Evolutionary conservation across 2,113 vertebrate genomes (phyloP).

Genomic region (Ranitomeya imitator): DNA sequence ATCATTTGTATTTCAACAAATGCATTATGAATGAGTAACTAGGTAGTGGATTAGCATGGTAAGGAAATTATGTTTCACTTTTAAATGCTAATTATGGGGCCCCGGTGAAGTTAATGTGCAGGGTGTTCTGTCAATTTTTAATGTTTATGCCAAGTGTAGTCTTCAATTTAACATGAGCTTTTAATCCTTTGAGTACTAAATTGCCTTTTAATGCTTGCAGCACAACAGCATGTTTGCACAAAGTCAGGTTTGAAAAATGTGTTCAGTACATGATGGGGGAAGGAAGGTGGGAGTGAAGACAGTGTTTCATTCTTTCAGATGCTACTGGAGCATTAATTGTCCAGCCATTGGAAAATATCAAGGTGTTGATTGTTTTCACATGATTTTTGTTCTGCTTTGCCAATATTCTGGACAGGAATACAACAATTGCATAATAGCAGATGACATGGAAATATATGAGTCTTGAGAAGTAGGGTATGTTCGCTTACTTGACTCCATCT

Average conservation of each 20-base stretch:
- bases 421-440: constrained; percentile 14
- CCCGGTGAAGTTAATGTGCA: constrained; percentile 86
- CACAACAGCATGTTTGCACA: constrained; percentile 88
- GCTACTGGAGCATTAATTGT: constrained; percentile 53
- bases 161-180: constrained; percentile 98
- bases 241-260: constrained; percentile 89
- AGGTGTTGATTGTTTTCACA: constrained; percentile 48
- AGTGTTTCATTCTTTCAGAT: constrained; percentile 59
- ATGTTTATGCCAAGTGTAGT: constrained; percentile 93
- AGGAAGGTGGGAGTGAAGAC: constrained; percentile 54
- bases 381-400: constrained; percentile 43
- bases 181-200: constrained; percentile 95
- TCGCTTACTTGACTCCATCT: not conserved
- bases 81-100: constrained; percentile 86
- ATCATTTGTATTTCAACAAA: constrained; percentile 79
- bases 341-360: constrained; percentile 46
- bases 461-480: not conserved
- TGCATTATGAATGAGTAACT: constrained; percentile 84
- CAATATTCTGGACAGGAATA: constrained; percentile 30
- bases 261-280: constrained; percentile 74
- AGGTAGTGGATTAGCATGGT: constrained; percentile 73
- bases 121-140: constrained; percentile 93
- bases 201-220: constrained; percentile 93
- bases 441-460: not conserved
- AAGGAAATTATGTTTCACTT: constrained; percentile 87